Base-by-base conservation (phyloP, 2,113 vertebrate genomes). In the Myxocyprinus asiaticus region DNA sequence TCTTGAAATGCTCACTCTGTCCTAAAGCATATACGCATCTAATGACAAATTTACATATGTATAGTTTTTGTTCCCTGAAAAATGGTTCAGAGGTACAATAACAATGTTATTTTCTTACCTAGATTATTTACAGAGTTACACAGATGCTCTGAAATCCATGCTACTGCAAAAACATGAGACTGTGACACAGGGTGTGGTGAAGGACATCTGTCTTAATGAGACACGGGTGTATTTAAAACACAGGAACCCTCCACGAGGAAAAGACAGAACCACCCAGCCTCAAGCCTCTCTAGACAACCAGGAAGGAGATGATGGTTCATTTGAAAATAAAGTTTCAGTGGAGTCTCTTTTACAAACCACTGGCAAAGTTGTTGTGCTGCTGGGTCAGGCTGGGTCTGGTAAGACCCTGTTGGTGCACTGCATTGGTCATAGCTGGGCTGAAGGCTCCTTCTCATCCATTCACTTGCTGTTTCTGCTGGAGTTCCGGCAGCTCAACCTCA, bases 401-500 rank as follows among this genome's bases (percentile, higher is more conserved):
- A 98, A 97, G 89, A 96, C 95, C 45, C 85, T 93, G n/a, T 86
- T 97, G 5, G 92, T 91, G 84, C 93, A 89, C 48, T 68, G 87
- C 78, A 89, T 97, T 9, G 93, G 92, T 81, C 91, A 89, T 65
- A 91, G 89, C 33, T 98, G 96, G 96, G 94, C 94, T 1, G 72
- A 80, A 14, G 93, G 92, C 5, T 82, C 86, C 10, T 84, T 97
- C 1, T 89, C 89, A n/a, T 87, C 91, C 43, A 94, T 95, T 69
- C 85, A 85, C 64, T 88, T 96, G 17, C 86, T 95, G 15, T 94
- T 97, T 74, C 86, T 96, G n/a, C 94, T 96, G 14, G 96, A 98
- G 85, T 97, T 98, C 82, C 90, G 95, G 63, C 94, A 95, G 77
- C 94, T 98, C 65, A 97, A 95, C 76, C 77, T 95, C 10, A 53